Evolutionary conservation across 2,888 invertebrate species (phyloP), one percentile per base, ranked within the genome.

Genomic region (Atrina japonica): DNA sequence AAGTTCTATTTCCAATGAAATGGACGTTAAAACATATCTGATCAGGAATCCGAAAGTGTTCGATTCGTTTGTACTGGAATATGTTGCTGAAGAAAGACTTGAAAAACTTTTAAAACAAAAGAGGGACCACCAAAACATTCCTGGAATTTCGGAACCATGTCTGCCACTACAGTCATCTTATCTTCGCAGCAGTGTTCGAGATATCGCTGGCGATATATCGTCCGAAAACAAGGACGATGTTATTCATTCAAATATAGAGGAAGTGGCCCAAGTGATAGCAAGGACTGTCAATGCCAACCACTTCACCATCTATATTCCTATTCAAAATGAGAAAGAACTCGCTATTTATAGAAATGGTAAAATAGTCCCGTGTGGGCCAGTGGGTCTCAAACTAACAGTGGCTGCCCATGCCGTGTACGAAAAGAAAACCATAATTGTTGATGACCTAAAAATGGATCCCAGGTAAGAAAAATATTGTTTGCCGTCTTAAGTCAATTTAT

Each of bases 351-450:
- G 66, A 49, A 69, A 75, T 1, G 55, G 52, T 9, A 43, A 58
- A 3, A 52, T 72, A 1, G 63, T 73, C 29, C 71, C 66, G 14
- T 77, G 77, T 45, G 83, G 83, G 16, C 81, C 80, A 6, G 69
- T 75, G 3, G 79, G 79, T 3, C 64, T 55, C n/a, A 65, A 67
- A 3, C 49, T 76, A 58, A 83, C 83, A 7, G 81, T 83, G 3
- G 79, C 83, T 7, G 80, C 80, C 3, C 77, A 80, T 65, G 83
- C 77, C 9, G 79, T 78, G 7, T 23, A 65, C 6, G 79, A 78
- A 21, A 73, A 71, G 55, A 73, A 73, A 35, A 71, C 75, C 2
- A 23, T 80, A 3, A 70, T 78, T 23, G 67, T 82, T 0, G 58
- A 45, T 1, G 77, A 82, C 55, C 29, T 82, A 23, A 68, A 71